A percentile compares a stretch with the other conserved stretches of the same genome.
Evolutionary conservation across 2,888 invertebrate genomes (phyloP).

Genomic region (Erebia epiphron): DNA sequence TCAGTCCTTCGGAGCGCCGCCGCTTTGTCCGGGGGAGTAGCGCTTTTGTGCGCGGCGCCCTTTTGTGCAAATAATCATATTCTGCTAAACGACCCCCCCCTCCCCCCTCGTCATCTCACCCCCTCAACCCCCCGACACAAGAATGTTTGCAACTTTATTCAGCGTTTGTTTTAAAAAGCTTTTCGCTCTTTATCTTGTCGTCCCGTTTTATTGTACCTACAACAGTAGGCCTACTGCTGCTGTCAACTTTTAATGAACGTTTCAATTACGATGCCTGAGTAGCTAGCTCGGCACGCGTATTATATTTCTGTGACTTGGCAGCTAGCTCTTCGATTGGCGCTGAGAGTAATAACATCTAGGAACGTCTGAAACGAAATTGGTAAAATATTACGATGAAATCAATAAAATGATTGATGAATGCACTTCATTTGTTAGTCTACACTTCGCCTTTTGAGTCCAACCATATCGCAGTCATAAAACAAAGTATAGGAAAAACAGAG

Average conservation of each 20-base stretch:
- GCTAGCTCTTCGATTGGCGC: too few species aligned
- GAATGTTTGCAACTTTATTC: slow-evolving; percentile 42
- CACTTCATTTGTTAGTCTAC: too few species aligned
- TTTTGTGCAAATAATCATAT: slow-evolving; percentile 60
- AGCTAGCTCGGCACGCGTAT: too few species aligned
- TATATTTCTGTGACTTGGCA: too few species aligned
- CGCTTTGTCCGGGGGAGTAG: slow-evolving; percentile 58
- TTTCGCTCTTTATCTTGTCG: slow-evolving; percentile 31
- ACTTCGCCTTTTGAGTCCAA: too few species aligned
- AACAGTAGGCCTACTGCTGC: background rate
- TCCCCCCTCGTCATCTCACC: slow-evolving; percentile 28
- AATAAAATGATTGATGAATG: too few species aligned
- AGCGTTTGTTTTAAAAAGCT: slow-evolving; percentile 33
- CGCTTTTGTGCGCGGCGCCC: slow-evolving; percentile 51
- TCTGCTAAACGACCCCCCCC: slow-evolving; percentile 50
- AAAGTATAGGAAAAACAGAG: background rate
- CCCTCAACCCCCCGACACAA: slow-evolving; percentile 38
- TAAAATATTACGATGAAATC: too few species aligned
- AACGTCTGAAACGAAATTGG: too few species aligned
- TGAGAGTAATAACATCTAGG: too few species aligned
- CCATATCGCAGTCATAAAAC: background rate
- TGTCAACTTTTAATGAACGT: slow-evolving; percentile 2
- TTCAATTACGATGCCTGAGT: background rate
- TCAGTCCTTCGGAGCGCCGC: slow-evolving; percentile 59
- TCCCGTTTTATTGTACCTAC: slow-evolving; percentile 18